phyloP scores from a whole-genome alignment of 2,797 vertebrate genomes.

The Tangara arthus region DNA sequence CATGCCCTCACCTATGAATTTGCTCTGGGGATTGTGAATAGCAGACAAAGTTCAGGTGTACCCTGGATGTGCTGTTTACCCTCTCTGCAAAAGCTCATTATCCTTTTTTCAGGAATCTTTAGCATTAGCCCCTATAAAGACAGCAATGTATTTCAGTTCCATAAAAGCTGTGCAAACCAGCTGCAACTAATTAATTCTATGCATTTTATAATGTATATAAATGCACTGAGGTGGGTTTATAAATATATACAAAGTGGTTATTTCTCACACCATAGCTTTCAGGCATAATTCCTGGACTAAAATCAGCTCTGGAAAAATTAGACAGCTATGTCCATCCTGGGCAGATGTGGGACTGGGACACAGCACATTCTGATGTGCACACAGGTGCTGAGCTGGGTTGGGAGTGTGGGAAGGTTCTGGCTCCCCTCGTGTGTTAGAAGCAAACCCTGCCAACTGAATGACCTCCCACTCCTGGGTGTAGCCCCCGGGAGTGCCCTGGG shows the following conservation, averaged over 20 bases:
- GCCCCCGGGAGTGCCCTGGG: neutral
- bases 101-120: neutral
- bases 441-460: neutral
- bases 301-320: neutral
- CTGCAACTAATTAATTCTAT: neutral
- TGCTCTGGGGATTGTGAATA: neutral
- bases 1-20: neutral
- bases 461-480: neutral
- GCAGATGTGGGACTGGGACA: accelerated
- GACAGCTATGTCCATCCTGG: neutral
- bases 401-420: neutral
- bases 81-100: neutral
- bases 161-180: neutral
- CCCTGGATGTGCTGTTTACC: neutral
- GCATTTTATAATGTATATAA: neutral
- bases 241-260: neutral
- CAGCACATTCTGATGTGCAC: accelerated
- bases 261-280: neutral
- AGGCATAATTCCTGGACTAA: neutral
- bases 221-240: accelerated
- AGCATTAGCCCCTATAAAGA: neutral
- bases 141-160: neutral
- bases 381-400: neutral
- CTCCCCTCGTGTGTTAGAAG: accelerated
- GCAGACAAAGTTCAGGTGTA: neutral